Evolutionary conservation across 2,888 invertebrate genomes (phyloP), one percentile per base, ranked within the genome.

Genomic region (Polymixis flavicincta): DNA sequence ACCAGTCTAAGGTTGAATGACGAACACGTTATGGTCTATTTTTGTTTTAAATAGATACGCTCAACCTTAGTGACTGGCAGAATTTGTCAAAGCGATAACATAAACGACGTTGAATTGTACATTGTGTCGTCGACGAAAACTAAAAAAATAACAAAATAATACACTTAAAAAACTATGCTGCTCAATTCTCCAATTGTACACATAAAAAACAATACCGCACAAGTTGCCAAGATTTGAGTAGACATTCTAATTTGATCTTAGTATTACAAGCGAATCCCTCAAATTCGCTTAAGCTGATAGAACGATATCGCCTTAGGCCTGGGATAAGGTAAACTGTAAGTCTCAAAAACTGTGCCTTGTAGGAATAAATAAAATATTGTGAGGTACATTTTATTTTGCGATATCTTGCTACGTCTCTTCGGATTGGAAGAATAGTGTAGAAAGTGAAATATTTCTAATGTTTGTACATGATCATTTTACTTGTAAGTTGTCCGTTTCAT

Each of bases 161-260:
- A 2, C 4, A 19, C 17, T 3, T n/a, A 19, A 52, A 61, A 52
- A 32, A 32, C 32, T 32, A 32, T 32, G 4, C 32, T 4, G 32
- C 32, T 32, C 32, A 32, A 32, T 32, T 32, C 32, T 32, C 32
- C 32, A 22, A 32, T 14, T 17, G 22, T 17, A 2, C 7, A 19
- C 22, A 1, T n/a, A 19, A 52, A 61, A 52, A 37, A 42, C 1
- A 42, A 59, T 17, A 42, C 13, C 6, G 7, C 1, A 19, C 0
- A 7, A 59, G 17, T 32, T 67, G 45, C 22, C 45, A 52, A 74
- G 42, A 64, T 14, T 67, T 25, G 28, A 52, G 42, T 32, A 59
- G 60, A 52, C 66, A 68, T 73, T 82, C 72, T 75, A 71, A 75
- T 85, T 78, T 71, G 63, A 75, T 69, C 57, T 78, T 32, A 48